Conservation (phyloP, 2,797 vertebrate species). For the Rhynchotus rufescens region DNA sequence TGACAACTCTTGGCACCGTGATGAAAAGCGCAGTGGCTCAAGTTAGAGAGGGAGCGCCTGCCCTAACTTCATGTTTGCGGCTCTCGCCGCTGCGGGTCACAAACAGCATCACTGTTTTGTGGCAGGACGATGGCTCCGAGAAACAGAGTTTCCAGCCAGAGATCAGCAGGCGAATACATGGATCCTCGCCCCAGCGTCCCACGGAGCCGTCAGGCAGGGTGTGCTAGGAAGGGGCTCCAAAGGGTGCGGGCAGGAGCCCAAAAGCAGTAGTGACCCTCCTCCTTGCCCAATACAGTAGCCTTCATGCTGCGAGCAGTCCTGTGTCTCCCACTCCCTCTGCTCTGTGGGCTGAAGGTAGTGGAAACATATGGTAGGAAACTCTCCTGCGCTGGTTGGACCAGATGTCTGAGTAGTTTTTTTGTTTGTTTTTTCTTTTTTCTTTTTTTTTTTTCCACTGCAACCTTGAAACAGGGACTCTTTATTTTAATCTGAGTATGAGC, state of each 20-base stretch:
- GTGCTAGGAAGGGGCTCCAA: background rate
- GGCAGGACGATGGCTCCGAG: background rate
- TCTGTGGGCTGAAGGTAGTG: background rate
- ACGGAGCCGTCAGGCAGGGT: background rate
- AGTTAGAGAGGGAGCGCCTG: background rate
- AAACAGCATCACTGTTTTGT: background rate
- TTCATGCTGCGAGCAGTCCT: background rate
- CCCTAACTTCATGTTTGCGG: background rate
- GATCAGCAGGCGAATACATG: background rate
- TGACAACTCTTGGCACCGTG: conserved; percentile 57
- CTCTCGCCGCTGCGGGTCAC: background rate
- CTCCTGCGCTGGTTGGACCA: background rate
- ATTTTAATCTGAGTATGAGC: background rate
- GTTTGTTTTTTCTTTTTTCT: no score
- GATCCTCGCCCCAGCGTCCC: background rate
- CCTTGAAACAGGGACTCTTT: background rate
- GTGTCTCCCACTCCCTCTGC: background rate
- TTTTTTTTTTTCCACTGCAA: background rate
- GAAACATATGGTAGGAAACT: conserved; percentile 6
- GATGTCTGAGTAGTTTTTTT: background rate
- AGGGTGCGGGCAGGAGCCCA: background rate
- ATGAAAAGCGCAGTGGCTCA: conserved; percentile 42
- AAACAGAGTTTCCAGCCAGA: background rate
- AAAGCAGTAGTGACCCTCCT: background rate
- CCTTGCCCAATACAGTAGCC: background rate